Base-by-base conservation (phyloP, 2,113 vertebrate genomes). In the Vicugna pacos region DNA sequence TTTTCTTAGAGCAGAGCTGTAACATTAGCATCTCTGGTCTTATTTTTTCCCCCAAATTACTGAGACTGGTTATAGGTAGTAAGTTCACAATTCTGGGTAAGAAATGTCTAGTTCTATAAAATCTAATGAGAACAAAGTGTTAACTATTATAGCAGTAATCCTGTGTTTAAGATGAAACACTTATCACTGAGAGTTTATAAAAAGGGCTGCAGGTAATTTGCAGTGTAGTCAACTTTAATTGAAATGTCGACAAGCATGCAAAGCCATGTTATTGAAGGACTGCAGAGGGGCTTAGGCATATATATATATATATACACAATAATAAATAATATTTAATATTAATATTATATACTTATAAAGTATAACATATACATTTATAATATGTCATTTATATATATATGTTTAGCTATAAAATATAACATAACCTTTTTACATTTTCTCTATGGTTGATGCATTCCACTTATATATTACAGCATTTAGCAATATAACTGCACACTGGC, bases 161-260 rank as follows among this genome's bases (percentile, higher is more conserved):
- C 15, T n/a, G 54, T 67, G 65, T 75, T 88, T 89, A 92, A 95
- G 69, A 80, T 42, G 20, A 91, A 79, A 82, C 5, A 46, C 28
- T 73, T 86, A 72, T 9, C 38, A 24, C 13, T 76, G 54, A 75
- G 50, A 79, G 52, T 69, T 96, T 93, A 85, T 70, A 64, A 84
- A 86, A 72, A 73, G 35, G 93, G 70, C 54, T 94, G 91, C 86
- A 96, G 62, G 94, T 89, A 83, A 96, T 81, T 91, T 94, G 46
- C 9, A 67, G 4, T 92, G 90, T 79, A 81, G 52, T 75, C 86
- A 58, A 38, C n/a, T 93, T 97, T 64, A 95, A 96, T 65, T 58
- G 92, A 96, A 93, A 70, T 85, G 15, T 82, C 96, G 91, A 6
- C 35, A 89, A 26, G 16, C 64, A 42, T 80, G 90, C 35, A 93